Evolutionary conservation across 1,140 invertebrate genomes (phyloP), one percentile per base, ranked within the genome.

Genomic region (Cydia amplana): DNA sequence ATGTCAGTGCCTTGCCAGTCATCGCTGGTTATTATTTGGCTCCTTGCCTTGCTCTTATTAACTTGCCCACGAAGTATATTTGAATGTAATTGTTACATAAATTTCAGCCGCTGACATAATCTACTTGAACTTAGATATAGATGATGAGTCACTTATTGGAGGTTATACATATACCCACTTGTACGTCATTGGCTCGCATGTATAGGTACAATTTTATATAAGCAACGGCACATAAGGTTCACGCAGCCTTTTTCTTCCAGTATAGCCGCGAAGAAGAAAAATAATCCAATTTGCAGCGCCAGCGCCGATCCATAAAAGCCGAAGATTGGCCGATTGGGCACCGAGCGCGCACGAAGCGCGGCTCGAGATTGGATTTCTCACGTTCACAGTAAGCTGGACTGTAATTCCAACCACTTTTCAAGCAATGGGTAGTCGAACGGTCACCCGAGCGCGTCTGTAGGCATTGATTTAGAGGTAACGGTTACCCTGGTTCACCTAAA

Each of bases 301-400:
- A 16, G 65, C 65, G 65, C 65, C 32, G 65, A 40, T 70, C 65
- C 65, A 36, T 70, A 70, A 70, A 70, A 70, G 65, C 77, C 75
- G 76, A 83, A 84, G 87, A 90, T 88, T 80, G 76, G 20, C 75
- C 76, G 84, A 89, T 87, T 84, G 80, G 81, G 74, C 67, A 60
- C 78, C 78, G 78, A 78, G 77, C 75, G 80, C 51, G 76, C 83
- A 87, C 83, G 80, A 83, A 78, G 77, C 74, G 75, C 72, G 75
- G 76, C 83, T 85, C 85, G 87, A 86, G 78, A 89, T 80, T 80
- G 82, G 82, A 86, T 86, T 84, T 89, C 84, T 88, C 86, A 86
- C 81, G 84, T 84, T 84, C 78, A 51, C 80, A 74, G 81, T 79
- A 74, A 80, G 78, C 79, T 51, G n/a, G 6, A 5, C n/a, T 60